Base-by-base conservation (phyloP, 2,113 vertebrate species). In the Ariopsis seemanni region DNA sequence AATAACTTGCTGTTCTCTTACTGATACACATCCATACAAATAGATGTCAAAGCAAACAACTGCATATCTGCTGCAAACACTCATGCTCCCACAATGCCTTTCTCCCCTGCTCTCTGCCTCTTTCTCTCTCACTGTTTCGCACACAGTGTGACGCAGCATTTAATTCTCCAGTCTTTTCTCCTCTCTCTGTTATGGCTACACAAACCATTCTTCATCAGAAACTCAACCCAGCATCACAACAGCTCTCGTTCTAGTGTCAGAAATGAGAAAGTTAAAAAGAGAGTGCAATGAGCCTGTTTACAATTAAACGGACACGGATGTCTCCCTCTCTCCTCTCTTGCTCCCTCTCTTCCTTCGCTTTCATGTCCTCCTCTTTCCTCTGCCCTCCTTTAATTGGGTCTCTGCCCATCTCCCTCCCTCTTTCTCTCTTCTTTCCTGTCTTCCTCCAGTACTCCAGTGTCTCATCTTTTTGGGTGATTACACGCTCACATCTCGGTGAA, bases 121-220 rank as follows among this genome's bases (percentile, higher is more conserved):
- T 50, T 55, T 79, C 74, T 82, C 79, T 72, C 79, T 27, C 84
- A 75, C 17, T 27, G 55, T 85, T 58, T 85, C 67, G 63, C 85
- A 27, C 86, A 90, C 95, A 96, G 95, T 98, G 97, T 99, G 98
- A 99, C 98, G 98, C 98, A 99, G 98, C 97, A 98, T 95, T 97
- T 98, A 98, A 98, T 99, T 99, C 97, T 98, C 96, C 95, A 95
- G 95, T 95, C 96, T 94, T 97, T 96, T 95, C 96, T 88, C 52
- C 67, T 14, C 80, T 85, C 75, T 57, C 81, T 96, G 96, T 96
- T 96, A 95, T 95, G 95, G 94, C 94, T 93, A 94, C 93, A 94
- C 94, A 95, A 96, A 94, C 96, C 94, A 94, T 95, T 95, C 95
- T 95, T 95, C 95, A 94, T 92, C 89, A 96, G 96, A 93, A 88